Conservation (phyloP, 2,797 vertebrate species). For the Cyclopterus lumpus region DNA sequence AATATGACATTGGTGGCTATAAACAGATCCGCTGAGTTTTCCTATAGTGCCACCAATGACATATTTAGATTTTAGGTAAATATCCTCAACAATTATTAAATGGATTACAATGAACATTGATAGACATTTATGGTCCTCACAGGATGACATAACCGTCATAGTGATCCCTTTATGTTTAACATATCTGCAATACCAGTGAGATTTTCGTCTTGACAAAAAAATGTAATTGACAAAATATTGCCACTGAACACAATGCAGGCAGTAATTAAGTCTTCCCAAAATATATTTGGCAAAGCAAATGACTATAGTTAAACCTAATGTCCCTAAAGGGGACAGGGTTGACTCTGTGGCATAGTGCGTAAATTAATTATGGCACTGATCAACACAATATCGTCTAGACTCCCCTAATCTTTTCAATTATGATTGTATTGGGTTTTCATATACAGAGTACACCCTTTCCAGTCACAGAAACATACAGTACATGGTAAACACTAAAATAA, state of each 20-base stretch:
- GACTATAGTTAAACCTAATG: neutral
- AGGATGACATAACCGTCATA: too few relatives aligned
- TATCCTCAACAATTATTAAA: too few relatives aligned
- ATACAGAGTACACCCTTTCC: neutral
- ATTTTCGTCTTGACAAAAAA: neutral
- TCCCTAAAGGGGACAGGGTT: fast-evolving
- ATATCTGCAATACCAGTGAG: neutral
- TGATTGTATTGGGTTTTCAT: neutral
- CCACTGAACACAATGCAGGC: neutral
- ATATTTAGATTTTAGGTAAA: neutral
- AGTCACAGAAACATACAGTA: neutral
- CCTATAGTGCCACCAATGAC: neutral
- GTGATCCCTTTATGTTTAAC: neutral
- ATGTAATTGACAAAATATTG: neutral
- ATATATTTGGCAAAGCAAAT: neutral
- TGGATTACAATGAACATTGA: too few relatives aligned
- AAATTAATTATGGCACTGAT: neutral
- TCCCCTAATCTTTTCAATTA: neutral
- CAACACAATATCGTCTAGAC: neutral
- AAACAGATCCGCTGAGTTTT: neutral
- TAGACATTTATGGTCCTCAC: too few relatives aligned
- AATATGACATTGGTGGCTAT: neutral
- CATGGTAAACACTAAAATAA: neutral
- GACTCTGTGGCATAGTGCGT: neutral
- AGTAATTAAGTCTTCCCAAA: neutral